Conservation (phyloP, 1,140 invertebrate species). For the Nasonia giraulti region DNA sequence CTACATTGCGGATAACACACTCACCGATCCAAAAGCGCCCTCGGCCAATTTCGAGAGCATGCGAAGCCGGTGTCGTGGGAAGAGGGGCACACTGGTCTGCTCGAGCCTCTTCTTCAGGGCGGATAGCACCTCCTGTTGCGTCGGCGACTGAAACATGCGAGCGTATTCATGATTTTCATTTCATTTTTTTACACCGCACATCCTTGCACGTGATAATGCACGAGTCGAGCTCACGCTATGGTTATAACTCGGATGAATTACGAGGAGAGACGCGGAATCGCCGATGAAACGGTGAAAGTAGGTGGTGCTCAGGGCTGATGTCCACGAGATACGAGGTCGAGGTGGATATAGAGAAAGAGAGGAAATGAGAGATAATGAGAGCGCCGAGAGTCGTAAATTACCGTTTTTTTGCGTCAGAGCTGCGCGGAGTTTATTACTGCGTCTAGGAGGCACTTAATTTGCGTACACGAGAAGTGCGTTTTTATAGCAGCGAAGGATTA, state of each 20-base stretch:
- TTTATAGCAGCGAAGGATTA: too few relatives aligned
- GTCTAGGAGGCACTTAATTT: background rate
- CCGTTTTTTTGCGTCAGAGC: background rate
- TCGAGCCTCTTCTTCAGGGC: conserved; percentile 83
- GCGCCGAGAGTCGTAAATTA: background rate
- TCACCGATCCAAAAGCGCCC: conserved; percentile 92
- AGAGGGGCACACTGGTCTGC: conserved; percentile 84
- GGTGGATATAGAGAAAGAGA: too few relatives aligned
- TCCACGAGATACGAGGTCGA: background rate
- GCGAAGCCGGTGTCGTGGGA: conserved; percentile 88
- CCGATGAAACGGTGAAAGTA: too few relatives aligned
- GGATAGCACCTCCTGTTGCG: conserved; percentile 82
- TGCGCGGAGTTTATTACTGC: background rate
- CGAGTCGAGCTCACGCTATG: background rate
- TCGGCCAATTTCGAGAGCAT: conserved; percentile 93
- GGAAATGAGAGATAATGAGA: background rate
- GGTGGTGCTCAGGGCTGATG: background rate
- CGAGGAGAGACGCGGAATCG: background rate
- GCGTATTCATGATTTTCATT: background rate
- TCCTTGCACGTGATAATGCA: background rate
- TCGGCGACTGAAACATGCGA: conserved; percentile 79
- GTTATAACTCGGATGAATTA: background rate
- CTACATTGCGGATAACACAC: conserved; percentile 55
- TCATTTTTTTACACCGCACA: background rate
- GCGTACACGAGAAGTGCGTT: background rate